Percentiles rank a stretch among this genome's conserved stretches.
phyloP scores from a whole-genome alignment of 2,888 invertebrate genomes.

The Sthenelais limicola region DNA sequence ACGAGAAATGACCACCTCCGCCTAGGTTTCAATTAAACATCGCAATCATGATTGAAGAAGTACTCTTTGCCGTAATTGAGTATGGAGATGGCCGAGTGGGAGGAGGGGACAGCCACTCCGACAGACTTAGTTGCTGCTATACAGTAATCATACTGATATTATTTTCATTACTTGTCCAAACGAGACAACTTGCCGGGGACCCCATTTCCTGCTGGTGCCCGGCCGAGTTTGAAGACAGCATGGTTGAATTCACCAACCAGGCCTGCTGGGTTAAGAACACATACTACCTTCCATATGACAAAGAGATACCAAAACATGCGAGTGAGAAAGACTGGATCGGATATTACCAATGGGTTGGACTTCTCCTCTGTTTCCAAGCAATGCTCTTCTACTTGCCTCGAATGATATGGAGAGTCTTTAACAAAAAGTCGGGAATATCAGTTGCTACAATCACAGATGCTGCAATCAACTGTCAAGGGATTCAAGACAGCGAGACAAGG shows the following conservation, averaged over 20 bases:
- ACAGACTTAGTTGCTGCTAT: conserved; percentile 51
- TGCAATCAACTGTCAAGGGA: conserved; percentile 47
- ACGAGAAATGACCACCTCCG: too few species aligned
- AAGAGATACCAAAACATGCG: conserved; percentile 69
- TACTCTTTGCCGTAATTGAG: conserved; percentile 13
- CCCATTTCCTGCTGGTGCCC: conserved; percentile 54
- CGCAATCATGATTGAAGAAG: conserved; percentile 23
- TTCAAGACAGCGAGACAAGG: conserved; percentile 42
- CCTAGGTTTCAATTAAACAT: too few species aligned
- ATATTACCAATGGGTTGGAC: conserved; percentile 73
- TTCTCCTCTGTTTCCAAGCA: conserved; percentile 61
- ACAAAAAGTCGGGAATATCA: conserved; percentile 47
- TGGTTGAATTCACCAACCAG: conserved; percentile 50
- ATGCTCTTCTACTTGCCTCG: conserved; percentile 67
- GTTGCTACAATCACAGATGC: conserved; percentile 47
- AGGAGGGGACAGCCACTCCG: conserved; percentile 51
- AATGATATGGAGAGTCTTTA: conserved; percentile 72
- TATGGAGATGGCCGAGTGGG: conserved; percentile 44
- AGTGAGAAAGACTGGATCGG: conserved; percentile 71
- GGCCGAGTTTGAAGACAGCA: conserved; percentile 49
- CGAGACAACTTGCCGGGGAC: conserved; percentile 44
- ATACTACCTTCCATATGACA: conserved; percentile 73
- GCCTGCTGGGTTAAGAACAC: conserved; percentile 75
- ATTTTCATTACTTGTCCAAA: conserved; percentile 44
- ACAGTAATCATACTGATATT: conserved; percentile 48